Conservation (phyloP, 2,888 invertebrate genomes). For the Capitulum mitella region DNA sequence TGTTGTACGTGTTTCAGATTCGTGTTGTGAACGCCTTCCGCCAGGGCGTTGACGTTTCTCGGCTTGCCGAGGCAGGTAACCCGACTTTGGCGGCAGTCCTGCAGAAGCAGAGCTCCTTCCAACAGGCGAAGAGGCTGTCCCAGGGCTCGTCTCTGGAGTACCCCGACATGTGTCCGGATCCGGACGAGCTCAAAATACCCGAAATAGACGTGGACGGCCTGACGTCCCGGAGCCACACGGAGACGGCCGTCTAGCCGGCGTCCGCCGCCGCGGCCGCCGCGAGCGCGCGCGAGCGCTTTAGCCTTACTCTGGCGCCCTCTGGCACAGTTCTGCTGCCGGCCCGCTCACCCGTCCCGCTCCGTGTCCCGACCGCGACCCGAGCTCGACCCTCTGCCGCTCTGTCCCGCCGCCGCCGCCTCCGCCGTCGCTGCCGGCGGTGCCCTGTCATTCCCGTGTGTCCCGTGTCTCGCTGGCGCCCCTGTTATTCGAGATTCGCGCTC, state of each 20-base stretch:
- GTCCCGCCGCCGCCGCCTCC: neutral
- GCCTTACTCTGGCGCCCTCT: neutral
- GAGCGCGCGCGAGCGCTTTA: neutral
- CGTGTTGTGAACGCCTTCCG: conserved; percentile 99
- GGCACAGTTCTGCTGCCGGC: neutral
- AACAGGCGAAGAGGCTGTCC: conserved; percentile 80
- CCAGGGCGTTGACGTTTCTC: conserved; percentile 77
- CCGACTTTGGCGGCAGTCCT: conserved; percentile 87
- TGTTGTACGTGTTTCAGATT: conserved; percentile 65
- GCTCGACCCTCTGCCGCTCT: neutral
- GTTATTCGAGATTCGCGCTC: neutral
- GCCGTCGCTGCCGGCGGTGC: neutral
- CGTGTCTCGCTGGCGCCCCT: neutral
- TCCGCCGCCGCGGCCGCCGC: neutral
- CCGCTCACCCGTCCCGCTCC: neutral
- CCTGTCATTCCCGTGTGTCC: neutral
- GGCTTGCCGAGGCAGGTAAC: conserved; percentile 71
- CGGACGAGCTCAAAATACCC: conserved; percentile 67
- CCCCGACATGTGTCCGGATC: conserved; percentile 71
- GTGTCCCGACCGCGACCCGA: neutral
- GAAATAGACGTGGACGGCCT: conserved; percentile 88
- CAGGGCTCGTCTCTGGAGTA: conserved; percentile 88
- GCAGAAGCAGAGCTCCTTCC: conserved; percentile 76
- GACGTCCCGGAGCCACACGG: conserved; percentile 87
- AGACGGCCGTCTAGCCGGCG: conserved; percentile 72